These are phyloP conservation scores for Cancer borealis DNA, from an alignment of 2,888 invertebrate genomes.

Conservation along the genomic window DNA sequence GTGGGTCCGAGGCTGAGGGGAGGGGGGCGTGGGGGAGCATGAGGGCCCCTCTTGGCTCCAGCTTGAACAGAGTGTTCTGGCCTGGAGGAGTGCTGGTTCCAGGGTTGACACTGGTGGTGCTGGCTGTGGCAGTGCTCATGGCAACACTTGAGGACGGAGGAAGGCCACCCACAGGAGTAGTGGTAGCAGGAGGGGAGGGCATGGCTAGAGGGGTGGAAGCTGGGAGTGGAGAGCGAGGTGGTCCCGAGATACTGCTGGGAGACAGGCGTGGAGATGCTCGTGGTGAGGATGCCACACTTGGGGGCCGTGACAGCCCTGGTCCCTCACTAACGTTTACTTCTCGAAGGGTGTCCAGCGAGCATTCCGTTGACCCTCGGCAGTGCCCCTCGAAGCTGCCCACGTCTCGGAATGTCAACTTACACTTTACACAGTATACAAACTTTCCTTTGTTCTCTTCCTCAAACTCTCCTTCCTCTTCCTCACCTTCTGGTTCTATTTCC, in stretches of 20 bases:
- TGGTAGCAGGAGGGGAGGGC: constrained; percentile 74
- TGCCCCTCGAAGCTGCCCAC: constrained; percentile 74
- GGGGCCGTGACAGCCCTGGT: constrained; percentile 69
- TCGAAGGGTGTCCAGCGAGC: constrained; percentile 73
- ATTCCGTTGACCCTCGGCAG: constrained; percentile 73
- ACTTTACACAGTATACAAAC: constrained; percentile 76
- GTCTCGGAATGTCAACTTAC: constrained; percentile 76
- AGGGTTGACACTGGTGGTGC: constrained; percentile 59
- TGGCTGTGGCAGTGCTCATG: constrained; percentile 70
- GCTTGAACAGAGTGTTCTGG: constrained; percentile 66
- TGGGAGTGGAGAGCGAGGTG: constrained; percentile 73
- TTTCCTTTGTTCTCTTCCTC: constrained; percentile 76
- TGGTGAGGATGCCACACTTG: constrained; percentile 75
- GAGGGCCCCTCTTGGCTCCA: constrained; percentile 65
- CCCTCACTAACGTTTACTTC: constrained; percentile 75
- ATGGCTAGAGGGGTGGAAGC: constrained; percentile 72
- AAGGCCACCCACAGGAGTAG: constrained; percentile 72
- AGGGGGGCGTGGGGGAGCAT: constrained; percentile 64
- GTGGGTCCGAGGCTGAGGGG: constrained; percentile 55
- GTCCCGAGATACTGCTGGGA: constrained; percentile 68
- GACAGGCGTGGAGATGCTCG: constrained; percentile 75
- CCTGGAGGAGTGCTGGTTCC: constrained; percentile 72
- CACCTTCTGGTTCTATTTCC: constrained; percentile 66
- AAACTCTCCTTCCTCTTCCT: constrained; percentile 75
- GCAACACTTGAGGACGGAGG: constrained; percentile 72